Conservation (phyloP, 2,888 invertebrate genomes). For the Perizoma affinitatum region DNA sequence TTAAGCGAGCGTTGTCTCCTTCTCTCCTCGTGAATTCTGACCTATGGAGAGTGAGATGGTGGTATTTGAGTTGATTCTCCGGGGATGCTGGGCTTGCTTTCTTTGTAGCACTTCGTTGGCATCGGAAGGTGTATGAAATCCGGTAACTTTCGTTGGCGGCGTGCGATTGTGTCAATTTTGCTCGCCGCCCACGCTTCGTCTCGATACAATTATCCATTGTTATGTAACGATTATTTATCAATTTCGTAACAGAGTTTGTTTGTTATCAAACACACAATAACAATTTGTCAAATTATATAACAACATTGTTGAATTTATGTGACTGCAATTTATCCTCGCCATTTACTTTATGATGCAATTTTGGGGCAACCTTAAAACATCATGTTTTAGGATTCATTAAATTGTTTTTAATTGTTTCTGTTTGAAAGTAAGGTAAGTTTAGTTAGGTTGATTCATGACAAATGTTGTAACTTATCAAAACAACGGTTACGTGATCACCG, state of each 20-base stretch:
- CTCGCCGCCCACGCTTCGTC: conserved; percentile 50
- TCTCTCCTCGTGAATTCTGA: conserved; percentile 52
- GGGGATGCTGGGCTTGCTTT: conserved; percentile 78
- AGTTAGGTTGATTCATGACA: too few relatives aligned
- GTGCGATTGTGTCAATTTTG: conserved; percentile 63
- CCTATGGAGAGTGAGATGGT: conserved; percentile 67
- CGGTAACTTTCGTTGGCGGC: conserved; percentile 80
- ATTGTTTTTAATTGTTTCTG: too few relatives aligned
- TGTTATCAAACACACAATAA: conserved; percentile 37
- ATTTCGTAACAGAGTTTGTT: conserved; percentile 57
- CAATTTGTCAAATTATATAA: conserved; percentile 34
- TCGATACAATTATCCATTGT: conserved; percentile 68
- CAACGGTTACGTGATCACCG: conserved; percentile 32
- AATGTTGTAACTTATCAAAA: conserved; percentile 8
- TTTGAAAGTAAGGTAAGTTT: too few relatives aligned
- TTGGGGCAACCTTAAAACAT: too few relatives aligned
- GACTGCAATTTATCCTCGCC: not conserved
- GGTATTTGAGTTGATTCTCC: conserved; percentile 58
- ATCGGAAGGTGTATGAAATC: conserved; percentile 78
- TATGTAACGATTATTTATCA: conserved; percentile 64
- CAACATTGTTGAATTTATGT: conserved; percentile 13
- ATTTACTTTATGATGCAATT: too few relatives aligned
- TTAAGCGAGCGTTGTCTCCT: conserved; percentile 76
- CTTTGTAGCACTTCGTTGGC: conserved; percentile 78
- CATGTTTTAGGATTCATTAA: too few relatives aligned